Conservation (phyloP, 2,113 vertebrate genomes). For the Oryctolagus cuniculus region DNA sequence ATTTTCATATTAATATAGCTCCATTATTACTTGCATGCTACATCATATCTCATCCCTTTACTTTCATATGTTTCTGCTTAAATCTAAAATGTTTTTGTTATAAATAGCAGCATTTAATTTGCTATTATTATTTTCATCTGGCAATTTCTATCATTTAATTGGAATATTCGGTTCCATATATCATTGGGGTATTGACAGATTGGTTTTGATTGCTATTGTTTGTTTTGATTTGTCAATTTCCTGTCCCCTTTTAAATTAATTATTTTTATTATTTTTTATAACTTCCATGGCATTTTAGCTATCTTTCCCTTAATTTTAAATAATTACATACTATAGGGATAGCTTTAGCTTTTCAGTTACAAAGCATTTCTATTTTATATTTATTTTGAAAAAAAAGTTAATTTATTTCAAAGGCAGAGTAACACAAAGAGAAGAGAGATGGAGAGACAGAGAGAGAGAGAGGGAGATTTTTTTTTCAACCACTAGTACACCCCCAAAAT, state of each 20-base stretch:
- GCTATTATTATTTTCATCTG: background rate
- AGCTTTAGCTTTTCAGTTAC: background rate
- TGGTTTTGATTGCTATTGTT: background rate
- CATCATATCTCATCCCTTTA: background rate
- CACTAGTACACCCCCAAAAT: too few species aligned
- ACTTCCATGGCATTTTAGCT: background rate
- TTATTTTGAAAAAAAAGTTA: background rate
- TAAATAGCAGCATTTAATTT: background rate
- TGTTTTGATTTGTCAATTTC: background rate
- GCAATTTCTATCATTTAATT: background rate
- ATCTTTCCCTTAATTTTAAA: background rate
- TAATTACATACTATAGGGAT: background rate
- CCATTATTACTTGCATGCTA: background rate
- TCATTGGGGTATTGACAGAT: background rate
- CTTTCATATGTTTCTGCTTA: background rate
- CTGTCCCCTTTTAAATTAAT: background rate
- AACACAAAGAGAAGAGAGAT: too few species aligned
- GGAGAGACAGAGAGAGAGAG: too few species aligned
- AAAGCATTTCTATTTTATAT: background rate
- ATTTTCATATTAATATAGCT: background rate
- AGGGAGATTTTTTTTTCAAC: too few species aligned
- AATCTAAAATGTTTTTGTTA: background rate
- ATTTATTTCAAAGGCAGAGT: too few species aligned
- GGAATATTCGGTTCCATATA: background rate
- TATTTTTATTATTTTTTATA: background rate